These are phyloP conservation scores for Lycocorax pyrrhopterus DNA, from an alignment of 2,113 vertebrate genomes.

Conservation along the genomic window DNA sequence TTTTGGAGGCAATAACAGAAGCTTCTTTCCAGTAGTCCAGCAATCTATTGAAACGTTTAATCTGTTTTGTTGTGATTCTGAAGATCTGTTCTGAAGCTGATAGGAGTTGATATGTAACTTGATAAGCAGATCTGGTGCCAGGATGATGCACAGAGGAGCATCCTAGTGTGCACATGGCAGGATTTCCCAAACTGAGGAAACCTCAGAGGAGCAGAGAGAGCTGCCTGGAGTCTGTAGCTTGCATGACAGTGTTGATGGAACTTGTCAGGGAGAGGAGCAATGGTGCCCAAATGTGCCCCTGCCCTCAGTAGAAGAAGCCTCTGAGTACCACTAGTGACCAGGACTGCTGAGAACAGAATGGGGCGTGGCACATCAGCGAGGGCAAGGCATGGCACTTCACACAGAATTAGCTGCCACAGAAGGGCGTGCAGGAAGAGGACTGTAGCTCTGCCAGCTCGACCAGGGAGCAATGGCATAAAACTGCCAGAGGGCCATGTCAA, in stretches of 20 bases:
- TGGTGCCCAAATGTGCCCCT: rapidly evolving
- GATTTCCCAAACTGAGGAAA: not conserved
- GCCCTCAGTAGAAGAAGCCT: not conserved
- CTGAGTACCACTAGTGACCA: rapidly evolving
- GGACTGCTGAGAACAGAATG: rapidly evolving
- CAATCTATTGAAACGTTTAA: not conserved
- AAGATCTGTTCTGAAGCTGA: not conserved
- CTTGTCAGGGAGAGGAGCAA: not conserved
- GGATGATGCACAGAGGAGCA: rapidly evolving
- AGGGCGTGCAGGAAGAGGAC: rapidly evolving
- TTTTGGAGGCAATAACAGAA: not conserved
- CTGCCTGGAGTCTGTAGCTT: not conserved
- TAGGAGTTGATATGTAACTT: not conserved
- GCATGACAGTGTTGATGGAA: rapidly evolving
- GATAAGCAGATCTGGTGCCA: not conserved
- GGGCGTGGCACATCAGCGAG: rapidly evolving
- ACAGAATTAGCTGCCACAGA: not conserved
- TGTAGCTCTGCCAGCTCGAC: rapidly evolving
- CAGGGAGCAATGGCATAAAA: not conserved
- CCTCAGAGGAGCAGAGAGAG: not conserved
- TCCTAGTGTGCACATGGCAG: rapidly evolving
- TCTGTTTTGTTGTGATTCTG: not conserved
- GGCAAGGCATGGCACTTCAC: rapidly evolving
- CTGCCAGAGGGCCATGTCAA: rapidly evolving
- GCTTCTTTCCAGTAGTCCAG: not conserved